Evolutionary conservation across 2,797 vertebrate genomes (phyloP).

Genomic region (Cossypha caffra): DNA sequence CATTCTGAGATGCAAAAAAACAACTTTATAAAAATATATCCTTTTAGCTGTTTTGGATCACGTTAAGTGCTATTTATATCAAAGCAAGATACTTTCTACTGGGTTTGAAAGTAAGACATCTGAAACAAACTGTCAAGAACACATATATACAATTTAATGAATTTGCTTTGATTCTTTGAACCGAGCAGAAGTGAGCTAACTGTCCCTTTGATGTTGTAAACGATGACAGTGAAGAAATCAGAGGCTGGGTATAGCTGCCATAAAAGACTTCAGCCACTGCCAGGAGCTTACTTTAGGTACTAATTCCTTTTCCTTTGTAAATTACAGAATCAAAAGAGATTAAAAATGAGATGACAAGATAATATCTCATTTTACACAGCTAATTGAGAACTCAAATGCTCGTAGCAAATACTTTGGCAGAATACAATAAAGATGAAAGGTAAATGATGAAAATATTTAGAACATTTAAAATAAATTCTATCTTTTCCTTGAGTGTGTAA

Average conservation of each 20-base stretch:
- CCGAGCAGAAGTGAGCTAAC: background rate
- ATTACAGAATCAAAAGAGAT: constrained; percentile 33
- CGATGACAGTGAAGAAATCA: constrained; percentile 40
- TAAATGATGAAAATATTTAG: constrained; percentile 19
- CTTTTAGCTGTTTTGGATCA: background rate
- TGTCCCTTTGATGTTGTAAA: constrained; percentile 54
- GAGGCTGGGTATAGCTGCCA: background rate
- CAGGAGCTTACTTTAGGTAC: constrained; percentile 26
- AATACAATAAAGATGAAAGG: background rate
- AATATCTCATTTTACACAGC: constrained; percentile 7
- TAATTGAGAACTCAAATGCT: constrained; percentile 20
- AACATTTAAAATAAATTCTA: background rate
- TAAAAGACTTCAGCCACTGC: background rate
- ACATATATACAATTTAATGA: constrained; percentile 26
- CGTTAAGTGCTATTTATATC: background rate
- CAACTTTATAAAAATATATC: background rate
- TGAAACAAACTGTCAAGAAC: constrained; percentile 32
- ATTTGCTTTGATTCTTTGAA: constrained; percentile 28
- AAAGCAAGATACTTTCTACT: constrained; percentile 20
- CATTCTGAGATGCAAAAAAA: background rate
- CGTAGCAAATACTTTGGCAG: background rate
- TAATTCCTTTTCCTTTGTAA: constrained; percentile 2
- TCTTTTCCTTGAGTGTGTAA: background rate
- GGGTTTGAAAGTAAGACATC: constrained; percentile 29
- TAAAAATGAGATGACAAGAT: constrained; percentile 29